phyloP scores from a whole-genome alignment of 2,797 vertebrate genomes.

The Channallabes apus region DNA sequence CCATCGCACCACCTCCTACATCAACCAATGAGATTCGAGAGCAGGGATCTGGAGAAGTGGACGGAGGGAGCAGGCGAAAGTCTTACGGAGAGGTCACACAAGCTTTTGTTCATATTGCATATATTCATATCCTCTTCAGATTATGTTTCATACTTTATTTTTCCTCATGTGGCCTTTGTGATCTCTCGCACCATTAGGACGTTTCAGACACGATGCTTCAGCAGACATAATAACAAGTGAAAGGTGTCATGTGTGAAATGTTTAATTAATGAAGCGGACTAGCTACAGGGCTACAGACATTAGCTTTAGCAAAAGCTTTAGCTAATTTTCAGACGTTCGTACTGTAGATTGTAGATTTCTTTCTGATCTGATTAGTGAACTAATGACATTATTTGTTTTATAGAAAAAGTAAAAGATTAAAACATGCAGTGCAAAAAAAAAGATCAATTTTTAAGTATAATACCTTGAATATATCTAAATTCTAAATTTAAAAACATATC shows the following conservation, averaged over 20 bases:
- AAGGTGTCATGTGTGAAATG: not conserved
- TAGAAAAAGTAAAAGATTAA: too few relatives aligned
- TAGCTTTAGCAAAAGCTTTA: too few relatives aligned
- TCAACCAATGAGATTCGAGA: conserved; percentile 59
- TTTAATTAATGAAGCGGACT: too few relatives aligned
- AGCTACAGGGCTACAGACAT: too few relatives aligned
- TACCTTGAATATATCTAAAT: not conserved
- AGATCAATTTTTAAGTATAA: too few relatives aligned
- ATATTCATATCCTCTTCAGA: not conserved
- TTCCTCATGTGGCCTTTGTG: too few relatives aligned
- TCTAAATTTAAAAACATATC: too few relatives aligned
- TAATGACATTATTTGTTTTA: not conserved
- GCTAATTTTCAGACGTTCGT: not conserved
- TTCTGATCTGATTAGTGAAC: not conserved
- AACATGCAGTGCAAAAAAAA: too few relatives aligned
- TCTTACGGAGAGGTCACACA: not conserved
- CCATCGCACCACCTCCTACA: conserved; percentile 40
- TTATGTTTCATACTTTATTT: not conserved
- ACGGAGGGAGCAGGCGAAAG: not conserved
- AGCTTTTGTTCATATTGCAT: not conserved
- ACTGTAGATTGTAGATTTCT: not conserved
- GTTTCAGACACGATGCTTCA: not conserved
- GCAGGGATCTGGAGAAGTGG: conserved; percentile 12
- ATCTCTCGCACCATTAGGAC: not conserved
- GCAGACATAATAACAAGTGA: not conserved